Evolutionary conservation across 53 echinoderm and acorn worm genomes (phyloP), one percentile per base, ranked within the genome.

Genomic region (Holothuria leucospilota): DNA sequence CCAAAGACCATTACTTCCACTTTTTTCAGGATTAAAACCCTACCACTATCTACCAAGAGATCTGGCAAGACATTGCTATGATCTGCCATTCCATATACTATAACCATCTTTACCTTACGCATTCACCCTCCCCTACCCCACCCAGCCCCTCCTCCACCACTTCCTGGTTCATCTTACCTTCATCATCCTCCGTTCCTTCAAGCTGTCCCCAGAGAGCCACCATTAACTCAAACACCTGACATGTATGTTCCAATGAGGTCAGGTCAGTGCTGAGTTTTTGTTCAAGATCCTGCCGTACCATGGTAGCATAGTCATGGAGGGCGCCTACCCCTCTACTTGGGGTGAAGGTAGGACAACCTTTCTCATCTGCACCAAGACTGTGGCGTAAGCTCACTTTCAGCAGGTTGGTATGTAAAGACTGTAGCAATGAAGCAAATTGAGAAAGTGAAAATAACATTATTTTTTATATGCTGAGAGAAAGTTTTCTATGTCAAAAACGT

Each of bases 131-230:
- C 38, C 21, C 21, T 29, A n/a, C 28, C 30, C 74, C 38, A 29
- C 29, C 27, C 29, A 29, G 4, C 52, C 52, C 69, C 3, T 52
- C 86, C 40, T 59, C 34, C 83, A 84, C 85, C 8, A 46, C 46
- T 46, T 9, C 6, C 34, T 34, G 2, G 3, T 46, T 46, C 6
- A 46, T 46, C 46, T 73, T 40, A 39, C 88, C 90, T 40, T 80
- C 85, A 42, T 94, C 89, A 8, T 91, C 91, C 16, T 85, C 94
- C 52, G 92, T 90, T 29, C 93, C 85, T 13, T 89, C 92, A 60
- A 98, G 81, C 29, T 78, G 75, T 20, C 99, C 99, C 99, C 99
- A 98, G 51, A 98, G 93, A 27, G 95, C 93, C 21, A 87, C 94
- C 92, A 95, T 85, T 40, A 98, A 90, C 65, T 86, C 90, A 93